These are phyloP conservation scores for Sialis fuliginosa DNA, from an alignment of 2,888 invertebrate species.

Conservation along the genomic window DNA sequence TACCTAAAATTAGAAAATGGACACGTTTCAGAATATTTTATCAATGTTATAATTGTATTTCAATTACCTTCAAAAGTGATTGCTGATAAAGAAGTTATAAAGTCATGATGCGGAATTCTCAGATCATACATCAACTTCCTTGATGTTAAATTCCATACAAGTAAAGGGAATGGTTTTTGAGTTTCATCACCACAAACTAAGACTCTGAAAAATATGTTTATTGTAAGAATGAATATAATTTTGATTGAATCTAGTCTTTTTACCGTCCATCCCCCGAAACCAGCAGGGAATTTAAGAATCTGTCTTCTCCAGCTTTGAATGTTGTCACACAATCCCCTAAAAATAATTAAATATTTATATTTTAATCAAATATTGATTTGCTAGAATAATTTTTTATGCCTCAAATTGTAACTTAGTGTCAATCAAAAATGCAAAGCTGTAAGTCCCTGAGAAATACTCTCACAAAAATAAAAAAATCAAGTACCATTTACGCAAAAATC, in stretches of 20 bases:
- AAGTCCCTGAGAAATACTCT: too few relatives aligned
- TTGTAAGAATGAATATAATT: constrained; percentile 1
- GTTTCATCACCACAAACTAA: constrained; percentile 84
- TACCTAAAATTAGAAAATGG: constrained; percentile 26
- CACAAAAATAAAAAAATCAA: background rate
- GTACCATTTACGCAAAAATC: background rate
- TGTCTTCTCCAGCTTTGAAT: constrained; percentile 79
- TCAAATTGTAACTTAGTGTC: too few relatives aligned
- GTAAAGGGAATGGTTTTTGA: constrained; percentile 75
- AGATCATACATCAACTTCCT: constrained; percentile 73
- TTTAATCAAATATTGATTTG: background rate
- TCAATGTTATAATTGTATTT: too few relatives aligned
- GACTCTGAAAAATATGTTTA: constrained; percentile 32
- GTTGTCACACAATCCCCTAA: constrained; percentile 64
- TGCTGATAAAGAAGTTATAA: constrained; percentile 64
- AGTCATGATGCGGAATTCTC: constrained; percentile 77
- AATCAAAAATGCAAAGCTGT: too few relatives aligned
- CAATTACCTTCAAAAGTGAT: constrained; percentile 60
- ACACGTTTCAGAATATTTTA: background rate
- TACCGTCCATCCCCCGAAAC: constrained; percentile 74
- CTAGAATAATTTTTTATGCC: background rate
- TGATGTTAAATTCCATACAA: constrained; percentile 77
- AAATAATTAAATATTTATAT: constrained; percentile 10
- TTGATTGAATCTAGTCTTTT: background rate
- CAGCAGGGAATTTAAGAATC: constrained; percentile 72